Percentiles rank a stretch among this genome's conserved stretches.
Conservation (phyloP, 2,797 vertebrate species). For the Xiphorhynchus erythropygius region DNA sequence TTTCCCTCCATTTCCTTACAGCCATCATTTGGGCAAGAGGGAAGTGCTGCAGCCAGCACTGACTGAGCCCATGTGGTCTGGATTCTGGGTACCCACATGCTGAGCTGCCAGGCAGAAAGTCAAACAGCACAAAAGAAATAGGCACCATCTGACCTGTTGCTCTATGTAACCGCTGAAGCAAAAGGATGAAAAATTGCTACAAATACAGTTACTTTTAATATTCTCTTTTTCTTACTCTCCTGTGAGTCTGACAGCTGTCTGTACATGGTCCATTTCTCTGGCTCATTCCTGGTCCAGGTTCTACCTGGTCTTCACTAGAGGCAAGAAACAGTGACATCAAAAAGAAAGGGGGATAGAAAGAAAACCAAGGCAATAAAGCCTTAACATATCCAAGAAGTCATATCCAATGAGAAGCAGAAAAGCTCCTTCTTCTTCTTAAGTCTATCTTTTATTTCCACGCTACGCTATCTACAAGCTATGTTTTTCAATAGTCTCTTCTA, state of each 20-base stretch:
- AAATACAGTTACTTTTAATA: background rate
- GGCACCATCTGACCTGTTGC: background rate
- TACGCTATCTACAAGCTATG: background rate
- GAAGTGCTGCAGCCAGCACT: fast-evolving
- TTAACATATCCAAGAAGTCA: background rate
- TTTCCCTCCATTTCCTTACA: background rate
- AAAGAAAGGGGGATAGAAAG: background rate
- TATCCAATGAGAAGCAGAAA: background rate
- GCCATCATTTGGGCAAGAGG: background rate
- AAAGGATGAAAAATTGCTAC: background rate
- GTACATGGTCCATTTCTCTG: background rate
- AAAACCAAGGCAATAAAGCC: background rate
- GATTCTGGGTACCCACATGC: background rate
- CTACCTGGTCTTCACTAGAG: background rate
- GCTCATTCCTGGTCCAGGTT: background rate
- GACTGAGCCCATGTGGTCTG: background rate
- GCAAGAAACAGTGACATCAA: background rate
- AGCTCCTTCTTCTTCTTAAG: background rate
- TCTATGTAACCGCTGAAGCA: background rate
- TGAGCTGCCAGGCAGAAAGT: background rate
- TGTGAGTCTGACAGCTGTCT: background rate
- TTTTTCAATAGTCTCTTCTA: background rate
- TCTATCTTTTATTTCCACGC: background rate
- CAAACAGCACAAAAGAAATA: background rate
- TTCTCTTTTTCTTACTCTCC: background rate